Percentiles rank a stretch among this genome's conserved stretches.
These are phyloP conservation scores for Tauraco erythrolophus DNA, from an alignment of 2,113 vertebrate species.

Conservation along the genomic window DNA sequence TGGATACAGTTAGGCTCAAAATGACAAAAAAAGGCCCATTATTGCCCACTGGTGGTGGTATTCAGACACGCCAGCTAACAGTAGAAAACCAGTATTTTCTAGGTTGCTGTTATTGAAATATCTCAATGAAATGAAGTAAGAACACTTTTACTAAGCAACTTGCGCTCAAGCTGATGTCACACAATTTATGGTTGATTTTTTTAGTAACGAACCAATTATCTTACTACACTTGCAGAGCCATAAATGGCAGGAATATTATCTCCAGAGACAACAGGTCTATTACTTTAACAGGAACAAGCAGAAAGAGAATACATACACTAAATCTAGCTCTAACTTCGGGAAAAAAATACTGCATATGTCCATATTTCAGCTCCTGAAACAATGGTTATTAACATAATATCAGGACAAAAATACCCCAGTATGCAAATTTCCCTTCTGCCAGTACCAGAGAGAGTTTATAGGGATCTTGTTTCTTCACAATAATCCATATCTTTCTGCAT, in stretches of 20 bases:
- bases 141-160: background rate
- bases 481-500: background rate
- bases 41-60: constrained; percentile 43
- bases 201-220: background rate
- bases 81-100: background rate
- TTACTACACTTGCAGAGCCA: background rate
- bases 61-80: background rate
- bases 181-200: background rate
- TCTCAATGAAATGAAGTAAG: background rate
- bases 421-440: background rate
- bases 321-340: background rate
- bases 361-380: background rate
- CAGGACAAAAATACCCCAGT: background rate
- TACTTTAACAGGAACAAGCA: background rate
- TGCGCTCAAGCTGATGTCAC: background rate
- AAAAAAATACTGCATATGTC: background rate
- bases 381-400: background rate
- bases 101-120: background rate
- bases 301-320: background rate
- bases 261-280: background rate
- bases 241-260: background rate
- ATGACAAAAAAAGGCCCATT: background rate
- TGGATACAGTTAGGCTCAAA: background rate
- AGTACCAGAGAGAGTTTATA: background rate
- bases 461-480: background rate